Conservation (phyloP, 2,888 invertebrate species). For the Drosophila maculinotata region DNA sequence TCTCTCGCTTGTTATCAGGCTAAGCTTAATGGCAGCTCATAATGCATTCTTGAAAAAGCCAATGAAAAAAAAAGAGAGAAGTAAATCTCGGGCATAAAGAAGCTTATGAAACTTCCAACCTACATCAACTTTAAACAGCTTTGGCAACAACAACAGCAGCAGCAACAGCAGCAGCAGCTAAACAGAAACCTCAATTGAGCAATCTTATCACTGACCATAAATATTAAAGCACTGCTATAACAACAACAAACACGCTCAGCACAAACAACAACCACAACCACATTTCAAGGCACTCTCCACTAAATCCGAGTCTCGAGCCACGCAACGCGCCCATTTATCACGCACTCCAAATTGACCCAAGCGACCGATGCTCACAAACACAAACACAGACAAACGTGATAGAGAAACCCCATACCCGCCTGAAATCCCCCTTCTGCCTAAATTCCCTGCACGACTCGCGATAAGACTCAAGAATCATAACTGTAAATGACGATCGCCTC, state of each 20-base stretch:
- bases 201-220: conserved; percentile 78
- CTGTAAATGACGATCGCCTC: conserved; percentile 41
- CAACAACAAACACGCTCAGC: conserved; percentile 28
- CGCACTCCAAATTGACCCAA: conserved; percentile 73
- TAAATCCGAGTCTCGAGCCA: conserved; percentile 62
- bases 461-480: conserved; percentile 58
- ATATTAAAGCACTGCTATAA: conserved; percentile 52
- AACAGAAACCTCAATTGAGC: conserved; percentile 68
- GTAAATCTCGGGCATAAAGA: conserved; percentile 33
- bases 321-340: conserved; percentile 77
- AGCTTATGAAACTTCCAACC: conserved; percentile 73
- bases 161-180: conserved; percentile 1
- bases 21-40: conserved; percentile 48
- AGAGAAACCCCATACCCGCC: conserved; percentile 10
- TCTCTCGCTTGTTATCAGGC: conserved; percentile 21
- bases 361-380: conserved; percentile 58
- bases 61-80: conserved; percentile 33
- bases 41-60: conserved; percentile 26
- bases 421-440: conserved; percentile 1
- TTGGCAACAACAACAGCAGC: conserved; percentile 24
- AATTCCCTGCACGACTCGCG: conserved; percentile 11
- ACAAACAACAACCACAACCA: conserved; percentile 33
- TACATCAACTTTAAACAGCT: conserved; percentile 72
- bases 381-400: conserved; percentile 30
- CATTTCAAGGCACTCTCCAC: conserved; percentile 34